A percentile compares a stretch with the other conserved stretches of the same genome.
phyloP scores from a whole-genome alignment of 1,140 invertebrate species.

The Ips typographus region DNA sequence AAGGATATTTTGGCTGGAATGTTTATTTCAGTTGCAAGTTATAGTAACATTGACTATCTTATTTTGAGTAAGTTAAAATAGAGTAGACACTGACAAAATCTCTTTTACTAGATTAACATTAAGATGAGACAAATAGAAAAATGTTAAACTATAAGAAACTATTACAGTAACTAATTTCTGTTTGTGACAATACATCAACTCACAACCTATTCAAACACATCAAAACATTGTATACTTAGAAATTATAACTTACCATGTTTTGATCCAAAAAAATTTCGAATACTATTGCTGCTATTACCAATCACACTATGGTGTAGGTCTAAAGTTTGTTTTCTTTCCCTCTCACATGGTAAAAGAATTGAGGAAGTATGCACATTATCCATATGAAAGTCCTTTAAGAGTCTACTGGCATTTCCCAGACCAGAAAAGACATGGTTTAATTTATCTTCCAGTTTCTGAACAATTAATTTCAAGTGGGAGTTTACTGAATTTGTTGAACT shows the following conservation, averaged over 20 bases:
- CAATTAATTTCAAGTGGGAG: slow-evolving; percentile 51
- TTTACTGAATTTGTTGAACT: slow-evolving; percentile 40
- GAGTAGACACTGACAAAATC: too few species aligned
- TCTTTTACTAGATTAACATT: too few species aligned
- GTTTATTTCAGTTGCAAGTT: too few species aligned
- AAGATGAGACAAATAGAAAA: too few species aligned
- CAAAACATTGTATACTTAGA: too few species aligned
- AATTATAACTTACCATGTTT: slow-evolving; percentile 35
- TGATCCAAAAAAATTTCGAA: slow-evolving; percentile 27
- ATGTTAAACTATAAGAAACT: too few species aligned
- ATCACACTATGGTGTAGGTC: slow-evolving; percentile 6
- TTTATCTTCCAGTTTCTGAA: slow-evolving; percentile 52
- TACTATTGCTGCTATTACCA: slow-evolving; percentile 34
- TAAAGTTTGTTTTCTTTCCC: slow-evolving; percentile 35
- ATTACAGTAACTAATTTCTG: too few species aligned
- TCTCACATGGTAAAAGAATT: slow-evolving; percentile 39
- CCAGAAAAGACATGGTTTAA: slow-evolving; percentile 52
- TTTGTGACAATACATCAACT: too few species aligned
- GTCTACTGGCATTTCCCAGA: slow-evolving; percentile 46
- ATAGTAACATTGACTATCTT: too few species aligned
- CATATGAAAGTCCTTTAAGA: slow-evolving; percentile 45
- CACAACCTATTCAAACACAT: too few species aligned
- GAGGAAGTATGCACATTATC: slow-evolving; percentile 37
- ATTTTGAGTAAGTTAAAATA: too few species aligned
- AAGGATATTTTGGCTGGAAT: too few species aligned